Evolutionary conservation across 2,113 vertebrate genomes (phyloP).

Genomic region (Chionodraco myersi): DNA sequence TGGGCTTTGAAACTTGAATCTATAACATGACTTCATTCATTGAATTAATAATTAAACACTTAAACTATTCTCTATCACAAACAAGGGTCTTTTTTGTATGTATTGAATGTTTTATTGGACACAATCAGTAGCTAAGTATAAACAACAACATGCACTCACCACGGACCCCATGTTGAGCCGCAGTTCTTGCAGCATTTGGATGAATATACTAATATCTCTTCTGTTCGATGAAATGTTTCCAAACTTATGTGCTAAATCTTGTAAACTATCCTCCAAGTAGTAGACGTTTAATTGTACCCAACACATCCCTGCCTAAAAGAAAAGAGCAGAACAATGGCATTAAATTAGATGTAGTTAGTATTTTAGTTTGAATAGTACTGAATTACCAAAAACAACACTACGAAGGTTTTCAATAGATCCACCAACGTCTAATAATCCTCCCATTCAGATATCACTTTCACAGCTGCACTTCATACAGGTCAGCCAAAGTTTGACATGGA

Average conservation of each 20-base stretch:
- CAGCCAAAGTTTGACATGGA: neutral
- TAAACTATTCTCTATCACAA: neutral
- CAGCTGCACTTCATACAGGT: constrained; percentile 6
- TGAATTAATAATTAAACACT: neutral
- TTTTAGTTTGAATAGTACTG: neutral
- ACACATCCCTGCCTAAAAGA: constrained; percentile 81
- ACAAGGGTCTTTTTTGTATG: neutral
- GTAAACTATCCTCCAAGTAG: constrained; percentile 83
- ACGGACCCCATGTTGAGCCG: constrained; percentile 71
- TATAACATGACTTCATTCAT: neutral
- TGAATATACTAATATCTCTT: constrained; percentile 82
- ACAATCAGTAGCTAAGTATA: neutral
- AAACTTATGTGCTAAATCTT: constrained; percentile 81
- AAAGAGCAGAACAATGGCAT: neutral
- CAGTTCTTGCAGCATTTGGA: constrained; percentile 81
- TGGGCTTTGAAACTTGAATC: neutral
- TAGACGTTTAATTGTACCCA: constrained; percentile 85
- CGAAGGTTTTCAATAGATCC: neutral
- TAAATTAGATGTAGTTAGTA: neutral
- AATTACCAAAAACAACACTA: neutral
- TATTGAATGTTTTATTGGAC: neutral
- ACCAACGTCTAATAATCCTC: neutral
- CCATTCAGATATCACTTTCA: neutral
- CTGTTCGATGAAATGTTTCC: constrained; percentile 86
- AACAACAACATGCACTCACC: constrained; percentile 70